phyloP scores from a whole-genome alignment of 1,140 invertebrate species.

The Zaprionus lachaisei region DNA sequence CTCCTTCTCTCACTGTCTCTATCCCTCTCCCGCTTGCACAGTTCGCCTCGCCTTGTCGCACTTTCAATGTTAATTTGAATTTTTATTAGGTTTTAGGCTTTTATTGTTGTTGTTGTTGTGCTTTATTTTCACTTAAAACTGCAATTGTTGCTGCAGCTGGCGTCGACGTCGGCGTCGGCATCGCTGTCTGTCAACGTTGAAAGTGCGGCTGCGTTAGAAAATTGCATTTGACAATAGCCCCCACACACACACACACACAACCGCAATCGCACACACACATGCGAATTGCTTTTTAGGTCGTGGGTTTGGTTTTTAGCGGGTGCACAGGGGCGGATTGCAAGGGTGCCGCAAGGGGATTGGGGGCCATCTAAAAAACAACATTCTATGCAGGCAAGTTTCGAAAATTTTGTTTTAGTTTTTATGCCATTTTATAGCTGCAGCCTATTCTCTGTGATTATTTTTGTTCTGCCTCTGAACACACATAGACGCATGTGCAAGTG shows the following conservation, averaged over 20 bases:
- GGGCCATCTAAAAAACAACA: constrained; percentile 27
- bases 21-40: constrained; percentile 30
- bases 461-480: not conserved
- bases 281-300: constrained; percentile 65
- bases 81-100: constrained; percentile 84
- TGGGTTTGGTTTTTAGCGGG: constrained; percentile 39
- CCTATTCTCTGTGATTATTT: constrained; percentile 2
- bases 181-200: constrained; percentile 63
- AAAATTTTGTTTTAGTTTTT: constrained; percentile 27
- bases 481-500: not conserved
- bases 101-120: constrained; percentile 68
- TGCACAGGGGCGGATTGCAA: not conserved
- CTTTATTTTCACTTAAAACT: constrained; percentile 83
- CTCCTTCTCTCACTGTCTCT: constrained; percentile 24
- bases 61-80: constrained; percentile 83
- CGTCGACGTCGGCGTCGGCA: constrained; percentile 29
- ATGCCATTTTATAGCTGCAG: constrained; percentile 8
- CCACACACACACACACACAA: constrained; percentile 31
- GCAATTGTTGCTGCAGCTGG: constrained; percentile 68
- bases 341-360: constrained; percentile 1
- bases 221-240: constrained; percentile 77
- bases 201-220: constrained; percentile 84
- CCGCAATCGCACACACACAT: constrained; percentile 15
- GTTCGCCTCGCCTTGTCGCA: constrained; percentile 53
- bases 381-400: constrained; percentile 21